phyloP scores from a whole-genome alignment of 2,888 invertebrate genomes.

The Lapara coniferarum region DNA sequence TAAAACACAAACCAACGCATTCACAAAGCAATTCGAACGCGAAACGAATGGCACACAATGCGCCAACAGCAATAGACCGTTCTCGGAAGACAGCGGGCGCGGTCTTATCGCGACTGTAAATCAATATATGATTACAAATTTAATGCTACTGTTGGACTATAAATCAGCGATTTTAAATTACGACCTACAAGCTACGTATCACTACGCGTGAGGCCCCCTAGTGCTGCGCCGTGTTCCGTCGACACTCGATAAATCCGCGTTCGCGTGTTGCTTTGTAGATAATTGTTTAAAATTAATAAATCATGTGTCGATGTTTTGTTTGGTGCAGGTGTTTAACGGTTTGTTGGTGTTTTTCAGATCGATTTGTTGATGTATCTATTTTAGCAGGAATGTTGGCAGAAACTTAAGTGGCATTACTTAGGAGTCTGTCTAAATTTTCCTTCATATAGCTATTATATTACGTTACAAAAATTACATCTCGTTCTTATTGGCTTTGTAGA shows the following conservation, averaged over 20 bases:
- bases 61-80: conserved; percentile 62
- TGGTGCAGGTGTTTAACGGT: conserved; percentile 22
- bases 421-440: not conserved
- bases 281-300: conserved; percentile 55
- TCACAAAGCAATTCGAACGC: conserved; percentile 63
- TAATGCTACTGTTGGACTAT: conserved; percentile 83
- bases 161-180: conserved; percentile 83
- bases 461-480: not conserved
- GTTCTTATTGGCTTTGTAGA: no score
- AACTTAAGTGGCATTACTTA: not conserved
- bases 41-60: conserved; percentile 37
- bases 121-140: conserved; percentile 84
- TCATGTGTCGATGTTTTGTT: conserved; percentile 37
- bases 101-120: conserved; percentile 80
- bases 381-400: not conserved
- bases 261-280: conserved; percentile 35
- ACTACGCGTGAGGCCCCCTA: conserved; percentile 82
- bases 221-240: conserved; percentile 75
- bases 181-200: conserved; percentile 77
- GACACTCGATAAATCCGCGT: conserved; percentile 73
- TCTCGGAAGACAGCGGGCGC: conserved; percentile 75
- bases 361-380: conserved; percentile 13
- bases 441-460: no score
- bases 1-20: conserved; percentile 17
- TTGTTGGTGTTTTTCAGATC: conserved; percentile 12